These are phyloP conservation scores for Idaea aversata DNA, from an alignment of 2,888 invertebrate genomes.

Conservation along the genomic window DNA sequence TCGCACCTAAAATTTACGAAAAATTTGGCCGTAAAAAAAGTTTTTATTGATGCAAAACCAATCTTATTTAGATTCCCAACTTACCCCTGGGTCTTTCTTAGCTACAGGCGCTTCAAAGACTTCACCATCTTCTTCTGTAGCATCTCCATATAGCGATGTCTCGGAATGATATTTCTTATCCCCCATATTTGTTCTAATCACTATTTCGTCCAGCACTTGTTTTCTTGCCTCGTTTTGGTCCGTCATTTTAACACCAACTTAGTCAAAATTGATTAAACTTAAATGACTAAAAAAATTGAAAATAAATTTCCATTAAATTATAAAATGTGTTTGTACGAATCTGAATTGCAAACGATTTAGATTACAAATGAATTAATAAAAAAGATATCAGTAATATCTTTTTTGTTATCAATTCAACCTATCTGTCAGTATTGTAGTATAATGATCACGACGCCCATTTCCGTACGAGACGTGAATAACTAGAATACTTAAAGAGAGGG, in stretches of 20 bases:
- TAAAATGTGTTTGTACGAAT: slow-evolving; percentile 29
- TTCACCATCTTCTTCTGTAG: slow-evolving; percentile 37
- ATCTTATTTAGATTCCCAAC: slow-evolving; percentile 25
- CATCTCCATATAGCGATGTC: slow-evolving; percentile 58
- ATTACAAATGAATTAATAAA: slow-evolving; percentile 65
- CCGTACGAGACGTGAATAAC: slow-evolving; percentile 7
- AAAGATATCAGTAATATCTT: slow-evolving; percentile 49
- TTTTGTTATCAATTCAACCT: slow-evolving; percentile 40
- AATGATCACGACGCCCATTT: slow-evolving; percentile 3
- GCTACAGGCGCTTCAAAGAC: slow-evolving; percentile 20
- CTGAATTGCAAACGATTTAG: slow-evolving; percentile 45
- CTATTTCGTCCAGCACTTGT: slow-evolving; percentile 56
- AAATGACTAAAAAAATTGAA: slow-evolving; percentile 10
- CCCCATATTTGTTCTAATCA: slow-evolving; percentile 57
- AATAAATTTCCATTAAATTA: slow-evolving; percentile 21
- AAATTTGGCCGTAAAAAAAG: neutral
- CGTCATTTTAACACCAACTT: slow-evolving; percentile 40
- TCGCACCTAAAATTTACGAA: slow-evolving; percentile 43
- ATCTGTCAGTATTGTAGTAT: slow-evolving; percentile 6
- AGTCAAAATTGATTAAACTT: slow-evolving; percentile 11
- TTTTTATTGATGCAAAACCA: neutral
- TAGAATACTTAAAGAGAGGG: neutral
- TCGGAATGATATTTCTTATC: slow-evolving; percentile 71
- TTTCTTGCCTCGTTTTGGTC: slow-evolving; percentile 41
- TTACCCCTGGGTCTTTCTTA: slow-evolving; percentile 58